Conservation (phyloP, 2,113 vertebrate species). For the Rhinichthys klamathensis region DNA sequence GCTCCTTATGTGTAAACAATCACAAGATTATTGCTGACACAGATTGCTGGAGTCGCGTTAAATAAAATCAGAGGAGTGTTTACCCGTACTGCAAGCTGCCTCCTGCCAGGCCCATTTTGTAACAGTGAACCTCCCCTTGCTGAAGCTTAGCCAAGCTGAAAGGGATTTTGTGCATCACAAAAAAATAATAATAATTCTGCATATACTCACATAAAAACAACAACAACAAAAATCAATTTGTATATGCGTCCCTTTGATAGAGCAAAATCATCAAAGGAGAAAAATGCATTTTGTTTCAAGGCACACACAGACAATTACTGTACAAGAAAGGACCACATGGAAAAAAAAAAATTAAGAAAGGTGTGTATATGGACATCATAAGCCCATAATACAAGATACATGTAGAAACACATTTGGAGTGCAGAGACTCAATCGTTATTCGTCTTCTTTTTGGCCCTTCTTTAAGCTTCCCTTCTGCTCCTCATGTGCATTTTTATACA, state of each 20-base stretch:
- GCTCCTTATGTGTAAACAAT: slow-evolving; percentile 62
- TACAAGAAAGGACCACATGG: neutral
- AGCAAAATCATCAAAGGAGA: neutral
- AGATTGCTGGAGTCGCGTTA: slow-evolving; percentile 52
- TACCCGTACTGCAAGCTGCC: slow-evolving; percentile 38
- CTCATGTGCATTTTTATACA: neutral
- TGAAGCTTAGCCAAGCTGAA: slow-evolving; percentile 40
- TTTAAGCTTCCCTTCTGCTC: neutral
- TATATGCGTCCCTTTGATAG: slow-evolving; percentile 5
- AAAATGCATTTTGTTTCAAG: neutral
- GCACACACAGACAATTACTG: neutral
- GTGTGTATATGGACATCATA: neutral
- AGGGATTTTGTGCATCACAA: slow-evolving; percentile 45
- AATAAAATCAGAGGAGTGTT: slow-evolving; percentile 51
- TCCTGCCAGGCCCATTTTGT: slow-evolving; percentile 51
- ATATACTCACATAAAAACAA: slow-evolving; percentile 3
- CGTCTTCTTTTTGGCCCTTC: neutral
- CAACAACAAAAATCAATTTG: slow-evolving; percentile 15
- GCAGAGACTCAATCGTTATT: too few relatives aligned
- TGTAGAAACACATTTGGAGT: neutral
- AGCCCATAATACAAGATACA: neutral
- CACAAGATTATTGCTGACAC: slow-evolving; percentile 61
- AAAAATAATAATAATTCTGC: neutral
- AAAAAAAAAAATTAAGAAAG: neutral
- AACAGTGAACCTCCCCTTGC: slow-evolving; percentile 33